Conservation (phyloP, 1,140 invertebrate genomes). For the Drusus annulatus region DNA sequence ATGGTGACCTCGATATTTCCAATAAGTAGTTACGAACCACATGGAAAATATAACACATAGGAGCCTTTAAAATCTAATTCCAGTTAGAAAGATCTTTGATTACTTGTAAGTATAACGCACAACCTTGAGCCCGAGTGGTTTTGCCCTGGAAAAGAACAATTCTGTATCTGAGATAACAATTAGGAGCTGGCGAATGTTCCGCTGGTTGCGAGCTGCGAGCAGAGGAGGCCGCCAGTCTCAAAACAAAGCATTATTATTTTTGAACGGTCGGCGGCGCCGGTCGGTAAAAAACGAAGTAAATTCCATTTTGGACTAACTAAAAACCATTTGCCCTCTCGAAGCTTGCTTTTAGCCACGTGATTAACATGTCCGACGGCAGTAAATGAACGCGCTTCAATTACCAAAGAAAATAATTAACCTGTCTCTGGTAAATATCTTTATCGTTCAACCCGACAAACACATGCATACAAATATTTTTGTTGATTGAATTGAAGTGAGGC, state of each 20-base stretch:
- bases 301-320: not conserved
- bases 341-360: not conserved
- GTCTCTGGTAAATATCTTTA: slow-evolving; percentile 2
- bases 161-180: too few relatives aligned
- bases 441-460: not conserved
- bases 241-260: slow-evolving; percentile 14
- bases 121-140: too few relatives aligned
- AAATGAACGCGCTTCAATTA: not conserved
- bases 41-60: too few relatives aligned
- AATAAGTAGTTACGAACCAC: too few relatives aligned
- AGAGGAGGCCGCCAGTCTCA: not conserved
- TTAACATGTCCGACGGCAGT: slow-evolving; percentile 28
- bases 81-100: too few relatives aligned
- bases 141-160: too few relatives aligned
- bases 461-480: too few relatives aligned
- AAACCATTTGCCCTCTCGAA: not conserved
- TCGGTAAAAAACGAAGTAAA: slow-evolving; percentile 11
- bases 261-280: slow-evolving; percentile 1
- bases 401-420: slow-evolving; percentile 30
- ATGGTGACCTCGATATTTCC: not conserved
- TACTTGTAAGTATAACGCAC: too few relatives aligned
- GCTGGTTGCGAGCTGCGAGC: not conserved
- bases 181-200: too few relatives aligned
- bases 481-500: too few relatives aligned
- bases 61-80: too few relatives aligned